Conservation (phyloP, 2,797 vertebrate species). For the Siniperca scherzeri region DNA sequence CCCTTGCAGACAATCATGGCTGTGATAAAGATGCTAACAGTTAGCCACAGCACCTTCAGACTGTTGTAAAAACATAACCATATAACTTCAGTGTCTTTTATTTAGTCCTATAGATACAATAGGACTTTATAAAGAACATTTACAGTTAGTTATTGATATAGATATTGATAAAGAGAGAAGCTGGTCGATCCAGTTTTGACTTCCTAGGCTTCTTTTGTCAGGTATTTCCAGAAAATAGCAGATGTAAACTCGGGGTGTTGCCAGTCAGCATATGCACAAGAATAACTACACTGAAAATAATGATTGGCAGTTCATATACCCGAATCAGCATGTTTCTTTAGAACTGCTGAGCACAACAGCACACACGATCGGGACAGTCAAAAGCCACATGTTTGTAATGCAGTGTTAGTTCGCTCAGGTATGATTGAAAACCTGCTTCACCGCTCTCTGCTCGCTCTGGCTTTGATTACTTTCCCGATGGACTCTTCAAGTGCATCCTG, state of each 20-base stretch:
- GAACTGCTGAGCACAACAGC: constrained; percentile 56
- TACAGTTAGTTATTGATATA: constrained; percentile 10
- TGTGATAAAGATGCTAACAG: not conserved
- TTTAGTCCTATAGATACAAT: not conserved
- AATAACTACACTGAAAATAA: constrained; percentile 27
- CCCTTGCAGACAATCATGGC: not conserved
- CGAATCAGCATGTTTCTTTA: constrained; percentile 65
- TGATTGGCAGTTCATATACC: constrained; percentile 57
- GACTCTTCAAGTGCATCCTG: constrained; percentile 31
- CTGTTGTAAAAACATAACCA: not conserved
- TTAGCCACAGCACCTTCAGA: not conserved
- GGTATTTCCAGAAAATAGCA: not conserved
- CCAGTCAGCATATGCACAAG: constrained; percentile 25
- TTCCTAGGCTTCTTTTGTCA: constrained; percentile 8
- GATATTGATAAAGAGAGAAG: not conserved
- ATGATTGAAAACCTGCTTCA: constrained; percentile 65
- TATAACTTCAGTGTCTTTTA: not conserved
- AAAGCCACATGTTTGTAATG: constrained; percentile 13
- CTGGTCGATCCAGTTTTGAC: not conserved
- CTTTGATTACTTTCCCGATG: constrained; percentile 61
- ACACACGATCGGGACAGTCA: not conserved
- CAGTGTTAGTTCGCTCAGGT: constrained; percentile 6
- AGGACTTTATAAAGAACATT: not conserved
- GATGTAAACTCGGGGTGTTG: constrained; percentile 7
- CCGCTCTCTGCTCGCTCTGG: constrained; percentile 18